Evolutionary conservation across 2,113 vertebrate species (phyloP).

Genomic region (Acanthisitta chloris): DNA sequence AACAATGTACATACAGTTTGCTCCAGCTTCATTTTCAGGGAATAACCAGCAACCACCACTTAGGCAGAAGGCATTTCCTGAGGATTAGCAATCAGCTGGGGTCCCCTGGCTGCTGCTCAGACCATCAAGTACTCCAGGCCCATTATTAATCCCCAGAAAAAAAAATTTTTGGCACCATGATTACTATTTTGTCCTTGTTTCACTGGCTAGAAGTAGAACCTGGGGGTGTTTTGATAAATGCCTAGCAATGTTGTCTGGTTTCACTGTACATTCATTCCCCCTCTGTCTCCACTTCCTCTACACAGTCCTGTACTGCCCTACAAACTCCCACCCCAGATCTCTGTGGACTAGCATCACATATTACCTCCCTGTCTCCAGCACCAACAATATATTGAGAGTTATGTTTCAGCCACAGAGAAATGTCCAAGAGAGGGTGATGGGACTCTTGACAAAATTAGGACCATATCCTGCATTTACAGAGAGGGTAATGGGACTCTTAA

Average conservation of each 20-base stretch:
- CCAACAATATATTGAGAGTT: background rate
- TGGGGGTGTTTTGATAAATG: background rate
- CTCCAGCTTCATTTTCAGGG: background rate
- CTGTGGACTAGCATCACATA: background rate
- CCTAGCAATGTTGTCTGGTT: background rate
- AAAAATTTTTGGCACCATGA: background rate
- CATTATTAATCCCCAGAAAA: conserved; percentile 39
- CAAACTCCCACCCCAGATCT: background rate
- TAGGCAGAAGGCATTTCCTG: conserved; percentile 56
- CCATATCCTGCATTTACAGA: background rate
- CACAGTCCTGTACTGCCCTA: background rate
- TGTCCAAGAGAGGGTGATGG: background rate
- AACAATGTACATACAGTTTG: background rate
- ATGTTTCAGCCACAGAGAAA: background rate
- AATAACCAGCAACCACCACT: conserved; percentile 33
- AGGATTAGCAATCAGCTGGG: conserved; percentile 49
- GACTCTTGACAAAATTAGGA: background rate
- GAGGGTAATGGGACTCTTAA: background rate
- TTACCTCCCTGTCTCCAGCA: background rate
- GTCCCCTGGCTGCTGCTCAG: background rate
- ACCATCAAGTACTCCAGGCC: conserved; percentile 6
- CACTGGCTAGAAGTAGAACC: background rate
- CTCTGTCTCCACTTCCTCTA: background rate
- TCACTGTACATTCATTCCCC: background rate
- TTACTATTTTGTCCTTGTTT: conserved; percentile 23